Base-by-base conservation (phyloP, 2,797 vertebrate species). In the Cirrhinus mrigala region DNA sequence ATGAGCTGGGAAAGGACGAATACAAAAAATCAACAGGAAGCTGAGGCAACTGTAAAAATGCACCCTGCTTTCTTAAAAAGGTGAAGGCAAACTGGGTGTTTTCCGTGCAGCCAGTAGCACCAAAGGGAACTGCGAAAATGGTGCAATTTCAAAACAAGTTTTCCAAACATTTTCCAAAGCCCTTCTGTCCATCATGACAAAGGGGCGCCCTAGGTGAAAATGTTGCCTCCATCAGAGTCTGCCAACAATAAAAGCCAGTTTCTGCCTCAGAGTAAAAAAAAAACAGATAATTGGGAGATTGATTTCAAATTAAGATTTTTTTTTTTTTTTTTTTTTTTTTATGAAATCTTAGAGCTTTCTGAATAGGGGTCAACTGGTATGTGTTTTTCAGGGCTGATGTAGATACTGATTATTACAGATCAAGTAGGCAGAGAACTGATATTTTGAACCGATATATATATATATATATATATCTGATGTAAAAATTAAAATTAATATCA, bases 21-120 rank as follows among this genome's bases (percentile, higher is more conserved):
- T 56, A 33, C 6, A 69, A 24, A 70, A 52, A 83, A 64, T 75
- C 70, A 60, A 27, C 44, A 9, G 18, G 33, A 52, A 37, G 29
- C 81, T 50, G 58, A 83, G 58, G 37, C 60, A 78, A 60, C 79
- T 54, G 64, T 68, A 69, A 69, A 68, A 52, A 56, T 40, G 33
- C 60, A 79, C 40, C 10, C 12, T 68, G 52, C 14, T 52, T 48
- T 33, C 6, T 68, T 48, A 80, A 68, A 11, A 46, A 52, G 20
- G 62, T 80, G 46, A 68, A 52, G 22, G 44, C 11, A 66, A n/a
- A 68, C 79, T 68, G 62, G 20, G 7, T 68, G 15, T 33, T 52
- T 68, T 15, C 62, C 3, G 20, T 68, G 44, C 24, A n/a, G 27
- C 12, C 20, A 6, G 44, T 66, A 15, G 16, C 9, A 79, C 79